Base-by-base conservation (phyloP, 2,888 invertebrate species). In the Heliconius aoede region DNA sequence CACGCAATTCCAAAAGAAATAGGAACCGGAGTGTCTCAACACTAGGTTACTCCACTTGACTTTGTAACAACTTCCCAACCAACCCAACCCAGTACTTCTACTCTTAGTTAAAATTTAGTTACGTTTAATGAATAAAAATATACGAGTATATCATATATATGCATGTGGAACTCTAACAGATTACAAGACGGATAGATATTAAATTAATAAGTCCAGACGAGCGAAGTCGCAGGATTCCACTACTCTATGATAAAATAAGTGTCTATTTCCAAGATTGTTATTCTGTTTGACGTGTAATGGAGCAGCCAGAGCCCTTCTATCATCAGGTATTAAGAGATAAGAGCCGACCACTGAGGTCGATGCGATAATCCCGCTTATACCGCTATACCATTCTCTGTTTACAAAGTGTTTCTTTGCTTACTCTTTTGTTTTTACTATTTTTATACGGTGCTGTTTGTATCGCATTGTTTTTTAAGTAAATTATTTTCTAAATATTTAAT, bases 251-350 rank as follows among this genome's bases (percentile, higher is more conserved):
- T 28, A 30, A 51, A 68, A 68, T 68, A 51, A 51, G 21, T 28
- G n/a, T 28, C 28, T 51, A 68, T 68, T 26, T 30, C 28, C 28
- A 51, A 68, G 51, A 68, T 51, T 51, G 51, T 77, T 81, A 81
- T 79, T 78, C 79, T 74, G 67, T 72, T 76, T 80, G 80, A 77
- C 76, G 75, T 76, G 71, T 76, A 78, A 76, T 76, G 72, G 75
- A 76, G 78, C 40, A 73, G 46, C 76, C 21, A 67, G 80, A 81
- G 73, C 79, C 78, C 76, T 76, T 81, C 80, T 73, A 81, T 81
- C 81, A 81, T 76, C 79, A 79, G 78, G 81, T 79, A 80, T 81
- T 81, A 81, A 78, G 76, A 78, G 81, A 79, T 81, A 78, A 81
- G 73, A 72, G 73, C 72, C 73, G 78, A 36, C 62, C 74, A 73